Base-by-base conservation (phyloP, 2,113 vertebrate species). In the Microtus ochrogaster region DNA sequence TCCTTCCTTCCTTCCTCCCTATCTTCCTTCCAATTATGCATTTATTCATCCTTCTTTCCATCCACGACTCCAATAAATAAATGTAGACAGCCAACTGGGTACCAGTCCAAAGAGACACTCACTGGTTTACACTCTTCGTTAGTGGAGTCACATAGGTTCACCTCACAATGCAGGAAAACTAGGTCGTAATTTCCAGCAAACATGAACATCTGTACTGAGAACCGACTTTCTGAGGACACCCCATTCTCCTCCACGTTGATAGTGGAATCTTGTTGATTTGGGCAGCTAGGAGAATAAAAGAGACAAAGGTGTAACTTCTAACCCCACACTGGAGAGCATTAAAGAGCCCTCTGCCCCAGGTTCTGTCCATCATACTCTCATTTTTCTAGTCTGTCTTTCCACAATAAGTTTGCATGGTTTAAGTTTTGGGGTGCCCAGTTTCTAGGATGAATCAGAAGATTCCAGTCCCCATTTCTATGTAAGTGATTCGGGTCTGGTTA, bases 171-270 rank as follows among this genome's bases (percentile, higher is more conserved):
- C 68, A 98, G 92, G 84, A 95, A 98, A 49, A 98, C 97, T 5
- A 97, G 92, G 91, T 97, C 93, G 47, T 97, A 77, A 77, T 97
- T 95, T 41, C 98, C 98, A 70, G 97, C 88, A 96, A 98, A 98
- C 94, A 79, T 95, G 88, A 97, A 98, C 92, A 98, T 96, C 95
- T 98, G 98, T 12, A 98, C 81, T 4, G 98, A 98, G 89, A 98
- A 98, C 12, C 92, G 95, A 55, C 93, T 95, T 94, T 98, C 83
- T 0, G 95, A n/a, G 22, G 97, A 98, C 11, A 93, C 52, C 0
- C 98, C 98, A 19, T 98, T 98, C 96, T 98, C 94, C 73, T 52
- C 47, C 33, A 98, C 85, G 0, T 6, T 17, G 85, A 98, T 90
- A 14, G 97, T 98, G 30, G 96, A 76, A 39, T 98, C 98, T 1